A percentile compares a stretch with the other conserved stretches of the same genome.
Conservation (phyloP, 2,113 vertebrate species). For the Chloropsis hardwickii region DNA sequence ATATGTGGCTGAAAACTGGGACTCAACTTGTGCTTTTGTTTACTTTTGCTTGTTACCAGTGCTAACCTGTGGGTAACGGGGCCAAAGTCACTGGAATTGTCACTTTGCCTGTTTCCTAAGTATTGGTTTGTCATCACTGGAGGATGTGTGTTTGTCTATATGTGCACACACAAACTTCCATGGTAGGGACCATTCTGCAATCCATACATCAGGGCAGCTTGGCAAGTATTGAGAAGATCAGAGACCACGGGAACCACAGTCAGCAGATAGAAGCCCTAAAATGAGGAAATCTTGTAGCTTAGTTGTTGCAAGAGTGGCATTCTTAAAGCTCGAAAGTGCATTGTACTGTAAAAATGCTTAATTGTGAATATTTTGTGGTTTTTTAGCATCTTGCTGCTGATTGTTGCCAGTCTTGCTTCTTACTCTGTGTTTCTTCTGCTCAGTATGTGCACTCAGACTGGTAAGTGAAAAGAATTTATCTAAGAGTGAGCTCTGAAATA, state of each 20-base stretch:
- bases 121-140: background rate
- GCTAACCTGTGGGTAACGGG: background rate
- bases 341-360: background rate
- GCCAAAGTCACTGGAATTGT: background rate
- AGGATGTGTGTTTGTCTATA: accelerated
- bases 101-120: background rate
- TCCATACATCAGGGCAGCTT: background rate
- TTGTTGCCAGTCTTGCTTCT: constrained; percentile 83
- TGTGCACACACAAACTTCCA: background rate
- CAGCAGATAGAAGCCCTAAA: constrained; percentile 23
- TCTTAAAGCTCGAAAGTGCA: background rate
- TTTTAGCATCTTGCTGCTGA: constrained; percentile 83
- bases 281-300: constrained; percentile 38
- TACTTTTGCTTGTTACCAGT: background rate
- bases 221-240: background rate
- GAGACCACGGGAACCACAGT: background rate
- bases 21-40: background rate
- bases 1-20: background rate
- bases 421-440: constrained; percentile 93
- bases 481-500: background rate
- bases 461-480: constrained; percentile 71
- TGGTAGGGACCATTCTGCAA: background rate
- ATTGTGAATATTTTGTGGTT: constrained; percentile 8
- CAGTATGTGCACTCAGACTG: constrained; percentile 89
- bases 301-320: background rate